Base-by-base conservation (phyloP, 2,888 invertebrate species). In the Drosophila diplacantha region DNA sequence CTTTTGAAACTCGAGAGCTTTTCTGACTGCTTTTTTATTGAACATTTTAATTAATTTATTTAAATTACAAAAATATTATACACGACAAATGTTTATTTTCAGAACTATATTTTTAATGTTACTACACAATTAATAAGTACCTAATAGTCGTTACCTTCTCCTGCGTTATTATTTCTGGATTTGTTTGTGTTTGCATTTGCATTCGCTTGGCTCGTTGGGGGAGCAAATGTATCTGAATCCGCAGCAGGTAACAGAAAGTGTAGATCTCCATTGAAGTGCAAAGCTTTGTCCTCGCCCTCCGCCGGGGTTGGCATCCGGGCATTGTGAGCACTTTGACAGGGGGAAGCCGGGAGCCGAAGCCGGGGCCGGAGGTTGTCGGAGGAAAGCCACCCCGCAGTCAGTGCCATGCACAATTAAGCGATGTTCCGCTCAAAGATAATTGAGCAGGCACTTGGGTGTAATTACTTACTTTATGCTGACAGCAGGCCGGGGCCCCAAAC, bases 401-500 rank as follows among this genome's bases (percentile, higher is more conserved):
- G 43, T 52, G 38, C 52, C 44, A 44, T 68, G 74, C 69, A 75
- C 80, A 83, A 83, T 81, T 83, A 84, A 76, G 77, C 76, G 76
- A 62, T 81, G 62, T 59, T 67, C 65, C 72, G 72, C 72, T 78
- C 69, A 76, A 83, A 75, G 86, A 86, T 85, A 86, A 86, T 86
- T 85, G 83, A 86, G 84, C 86, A 83, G 84, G 74, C 85, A 85
- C 86, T 85, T 79, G 86, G 85, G 85, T 80, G 69, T 86, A 86
- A 86, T 86, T 85, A 85, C 81, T 86, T 85, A 86, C 71, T 85
- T 83, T 70, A 65, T 65, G 70, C 72, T 76, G 82, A 76, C 82
- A 76, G 50, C 56, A 35, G 41, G 24, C 62, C 66, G 70, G 64
- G 56, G 31, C 43, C 29, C 35, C 35, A 65, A 56, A 29, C 50